These are phyloP conservation scores for Ammodytes marinus DNA, from an alignment of 2,113 vertebrate genomes.

Conservation along the genomic window DNA sequence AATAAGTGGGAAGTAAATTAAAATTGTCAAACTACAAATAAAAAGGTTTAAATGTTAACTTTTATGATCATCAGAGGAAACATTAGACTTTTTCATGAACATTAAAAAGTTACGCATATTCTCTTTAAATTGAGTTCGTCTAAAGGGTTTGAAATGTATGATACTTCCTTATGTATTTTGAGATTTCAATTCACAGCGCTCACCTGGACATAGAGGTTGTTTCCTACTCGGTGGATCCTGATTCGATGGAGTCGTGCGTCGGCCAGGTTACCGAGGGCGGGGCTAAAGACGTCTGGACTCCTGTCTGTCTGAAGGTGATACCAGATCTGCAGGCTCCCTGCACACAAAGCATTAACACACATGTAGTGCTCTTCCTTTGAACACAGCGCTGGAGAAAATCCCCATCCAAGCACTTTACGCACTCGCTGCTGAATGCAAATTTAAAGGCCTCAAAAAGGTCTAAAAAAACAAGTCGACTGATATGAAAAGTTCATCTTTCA, in stretches of 20 bases:
- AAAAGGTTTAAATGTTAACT: too few species aligned
- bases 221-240: slow-evolving; percentile 90
- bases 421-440: not conserved
- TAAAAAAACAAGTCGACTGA: not conserved
- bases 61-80: too few species aligned
- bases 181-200: too few species aligned
- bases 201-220: slow-evolving; percentile 92
- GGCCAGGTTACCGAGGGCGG: slow-evolving; percentile 88
- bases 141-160: too few species aligned
- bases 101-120: too few species aligned
- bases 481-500: not conserved
- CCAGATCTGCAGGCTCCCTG: slow-evolving; percentile 96
- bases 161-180: too few species aligned
- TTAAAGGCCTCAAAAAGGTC: not conserved
- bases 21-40: too few species aligned
- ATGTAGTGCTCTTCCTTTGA: not conserved
- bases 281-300: slow-evolving; percentile 88
- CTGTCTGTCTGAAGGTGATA: slow-evolving; percentile 89
- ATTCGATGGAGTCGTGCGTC: slow-evolving; percentile 90
- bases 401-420: not conserved
- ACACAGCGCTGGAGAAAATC: not conserved
- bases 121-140: too few species aligned
- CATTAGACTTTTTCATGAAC: too few species aligned
- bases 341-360: slow-evolving; percentile 54
- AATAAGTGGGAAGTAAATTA: too few species aligned